phyloP scores from a whole-genome alignment of 2,113 vertebrate species.

The Heterotilapia buettikoferi region DNA sequence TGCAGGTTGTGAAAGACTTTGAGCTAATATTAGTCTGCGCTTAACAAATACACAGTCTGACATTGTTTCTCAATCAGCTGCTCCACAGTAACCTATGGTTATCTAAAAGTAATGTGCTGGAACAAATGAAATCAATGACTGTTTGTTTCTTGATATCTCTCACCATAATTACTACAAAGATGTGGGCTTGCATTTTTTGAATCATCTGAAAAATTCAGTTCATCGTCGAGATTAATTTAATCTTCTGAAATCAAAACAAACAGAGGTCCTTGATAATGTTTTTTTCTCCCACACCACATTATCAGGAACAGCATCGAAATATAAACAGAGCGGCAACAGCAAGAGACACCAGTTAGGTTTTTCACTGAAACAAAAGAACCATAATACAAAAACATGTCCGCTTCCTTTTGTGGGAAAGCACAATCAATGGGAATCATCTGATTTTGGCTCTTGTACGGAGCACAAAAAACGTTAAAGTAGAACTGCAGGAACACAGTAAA shows the following conservation, averaged over 20 bases:
- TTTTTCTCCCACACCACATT: neutral
- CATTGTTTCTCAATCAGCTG: neutral
- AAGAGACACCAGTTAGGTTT: neutral
- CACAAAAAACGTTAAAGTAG: neutral
- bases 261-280: neutral
- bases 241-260: neutral
- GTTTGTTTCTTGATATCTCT: neutral
- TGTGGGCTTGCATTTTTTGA: neutral
- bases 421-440: conserved; percentile 9
- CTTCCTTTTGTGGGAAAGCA: conserved; percentile 6
- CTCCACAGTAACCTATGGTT: neutral
- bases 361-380: conserved; percentile 14
- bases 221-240: neutral
- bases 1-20: neutral
- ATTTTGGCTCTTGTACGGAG: neutral
- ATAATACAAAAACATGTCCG: conserved; percentile 21
- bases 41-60: neutral
- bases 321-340: neutral
- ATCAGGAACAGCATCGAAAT: neutral
- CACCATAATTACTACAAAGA: neutral
- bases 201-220: neutral
- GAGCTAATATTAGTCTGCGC: neutral
- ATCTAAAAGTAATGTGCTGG: neutral
- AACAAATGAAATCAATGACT: neutral
- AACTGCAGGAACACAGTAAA: neutral